Evolutionary conservation across 1,140 invertebrate species (phyloP).

Genomic region (Monochamus saltuarius): DNA sequence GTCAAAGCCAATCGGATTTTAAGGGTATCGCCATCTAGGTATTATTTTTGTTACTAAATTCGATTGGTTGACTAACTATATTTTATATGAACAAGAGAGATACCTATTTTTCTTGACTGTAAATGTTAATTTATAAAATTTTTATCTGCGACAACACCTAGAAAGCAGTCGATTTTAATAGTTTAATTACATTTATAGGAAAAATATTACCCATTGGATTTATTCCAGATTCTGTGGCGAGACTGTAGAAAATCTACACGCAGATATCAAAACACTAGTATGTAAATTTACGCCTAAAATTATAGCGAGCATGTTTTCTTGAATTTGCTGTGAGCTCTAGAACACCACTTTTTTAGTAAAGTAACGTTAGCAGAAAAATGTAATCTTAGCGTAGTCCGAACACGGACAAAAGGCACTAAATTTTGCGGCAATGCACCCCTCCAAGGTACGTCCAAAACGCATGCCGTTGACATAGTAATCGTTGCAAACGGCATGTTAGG

Average conservation of each 20-base stretch:
- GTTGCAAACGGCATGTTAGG: slow-evolving; percentile 25
- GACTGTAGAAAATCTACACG: slow-evolving; percentile 5
- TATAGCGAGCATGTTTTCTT: slow-evolving; percentile 12
- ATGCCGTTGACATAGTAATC: slow-evolving; percentile 25
- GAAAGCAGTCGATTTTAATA: too few species aligned
- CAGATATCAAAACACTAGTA: slow-evolving; percentile 11
- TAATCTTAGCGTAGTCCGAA: slow-evolving; percentile 28
- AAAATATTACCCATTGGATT: background rate
- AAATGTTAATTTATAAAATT: too few species aligned
- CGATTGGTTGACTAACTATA: too few species aligned
- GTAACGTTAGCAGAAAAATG: slow-evolving; percentile 16
- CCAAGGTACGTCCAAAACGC: slow-evolving; percentile 42
- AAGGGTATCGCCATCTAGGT: too few species aligned
- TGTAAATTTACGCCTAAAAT: background rate
- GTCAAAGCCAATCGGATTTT: too few species aligned
- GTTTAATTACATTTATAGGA: too few species aligned
- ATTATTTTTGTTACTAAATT: too few species aligned
- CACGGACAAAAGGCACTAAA: slow-evolving; percentile 39
- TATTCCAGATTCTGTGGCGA: background rate
- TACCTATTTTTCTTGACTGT: too few species aligned
- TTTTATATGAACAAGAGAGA: too few species aligned
- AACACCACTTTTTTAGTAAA: slow-evolving; percentile 38
- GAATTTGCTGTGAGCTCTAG: slow-evolving; percentile 34
- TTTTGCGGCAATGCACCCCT: slow-evolving; percentile 47
- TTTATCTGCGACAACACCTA: too few species aligned